Evolutionary conservation across 2,888 invertebrate genomes (phyloP).

Genomic region (Incurvaria masculella): DNA sequence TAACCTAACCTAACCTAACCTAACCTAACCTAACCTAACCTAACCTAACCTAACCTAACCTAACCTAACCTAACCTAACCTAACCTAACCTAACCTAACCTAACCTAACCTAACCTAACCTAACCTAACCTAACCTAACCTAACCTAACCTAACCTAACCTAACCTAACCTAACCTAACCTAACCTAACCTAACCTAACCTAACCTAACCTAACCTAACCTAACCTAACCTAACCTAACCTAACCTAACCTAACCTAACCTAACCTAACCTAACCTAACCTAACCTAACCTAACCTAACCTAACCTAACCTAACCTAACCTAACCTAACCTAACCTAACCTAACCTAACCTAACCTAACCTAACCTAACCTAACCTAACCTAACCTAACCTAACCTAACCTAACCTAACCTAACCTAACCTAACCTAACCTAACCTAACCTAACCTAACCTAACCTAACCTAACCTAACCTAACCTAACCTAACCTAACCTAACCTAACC

Average conservation of each 20-base stretch:
- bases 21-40: too few relatives aligned
- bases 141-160: slow-evolving; percentile 14
- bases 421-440: not conserved
- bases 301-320: not conserved
- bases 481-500: not conserved
- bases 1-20: too few relatives aligned
- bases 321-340: not conserved
- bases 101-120: too few relatives aligned
- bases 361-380: not conserved
- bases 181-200: slow-evolving; percentile 14
- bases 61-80: slow-evolving; percentile 9
- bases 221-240: slow-evolving; percentile 14
- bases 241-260: slow-evolving; percentile 14
- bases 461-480: not conserved
- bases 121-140: too few relatives aligned
- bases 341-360: not conserved
- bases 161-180: slow-evolving; percentile 14
- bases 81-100: slow-evolving; percentile 7
- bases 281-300: not conserved
- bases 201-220: slow-evolving; percentile 14
- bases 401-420: not conserved
- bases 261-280: too few relatives aligned
- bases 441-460: not conserved
- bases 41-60: not conserved
- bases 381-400: not conserved